Base-by-base conservation (phyloP, 1,140 invertebrate genomes). In the Brachystomella parvula region DNA sequence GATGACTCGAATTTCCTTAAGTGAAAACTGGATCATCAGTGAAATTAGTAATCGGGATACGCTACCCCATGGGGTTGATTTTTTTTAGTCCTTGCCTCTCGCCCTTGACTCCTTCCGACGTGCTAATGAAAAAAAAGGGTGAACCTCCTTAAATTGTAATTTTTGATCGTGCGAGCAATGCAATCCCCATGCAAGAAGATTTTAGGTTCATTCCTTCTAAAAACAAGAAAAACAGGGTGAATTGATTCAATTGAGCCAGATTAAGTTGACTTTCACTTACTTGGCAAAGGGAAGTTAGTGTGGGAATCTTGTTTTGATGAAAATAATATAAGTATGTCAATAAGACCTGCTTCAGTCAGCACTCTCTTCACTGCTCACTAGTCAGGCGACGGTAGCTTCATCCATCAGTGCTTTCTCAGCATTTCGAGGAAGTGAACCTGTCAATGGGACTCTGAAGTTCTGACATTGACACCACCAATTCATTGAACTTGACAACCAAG, bases 221-320 rank as follows among this genome's bases (percentile, higher is more conserved):
- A 17, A 53, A 24, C 12, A 9, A 53, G 24, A 15, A 3, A 24
- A 24, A 24, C 12, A 6, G 24, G 49, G 9, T 53, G 9, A 24
- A 53, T 53, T n/a, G 49, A 53, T 53, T 53, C 9, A 15, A 26
- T 53, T 53, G 49, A 17, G 24, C 49, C 24, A 53, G 15, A 53
- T 53, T 53, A 6, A 19, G 49, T 3, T 60, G 32, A 60, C 58
- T 60, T 60, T 60, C 58, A 60, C 58, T 60, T 60, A 17, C 49
- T 6, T 15, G 12, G 9, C 49, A 15, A 53, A 53, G n/a, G 49
- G 49, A 53, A 53, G 49, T 53, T 53, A 12, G 24, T 53, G 49
- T 15, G 9, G 24, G 24, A 53, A 53, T 53, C 49, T 53, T 9
- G 49, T 53, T 53, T 53, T 53, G 49, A 6, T 53, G 21, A 44